phyloP scores from a whole-genome alignment of 2,888 invertebrate species.

The Deroplatys truncata region DNA sequence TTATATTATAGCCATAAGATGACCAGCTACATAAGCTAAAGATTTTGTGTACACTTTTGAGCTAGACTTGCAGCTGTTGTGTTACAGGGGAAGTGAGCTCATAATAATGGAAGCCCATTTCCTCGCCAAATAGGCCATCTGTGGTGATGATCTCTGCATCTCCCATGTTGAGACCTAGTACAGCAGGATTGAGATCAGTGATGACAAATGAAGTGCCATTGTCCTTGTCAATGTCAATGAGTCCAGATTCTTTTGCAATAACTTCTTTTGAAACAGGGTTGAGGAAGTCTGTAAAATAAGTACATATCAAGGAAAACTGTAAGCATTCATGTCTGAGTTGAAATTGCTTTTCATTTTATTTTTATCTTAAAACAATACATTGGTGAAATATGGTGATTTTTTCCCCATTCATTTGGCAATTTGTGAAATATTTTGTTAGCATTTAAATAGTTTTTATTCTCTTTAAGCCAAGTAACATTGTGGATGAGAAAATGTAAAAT shows the following conservation, averaged over 20 bases:
- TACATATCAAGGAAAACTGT: conserved; percentile 14
- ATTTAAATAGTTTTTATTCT: too few species aligned
- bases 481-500: too few species aligned
- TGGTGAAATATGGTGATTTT: too few species aligned
- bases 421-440: too few species aligned
- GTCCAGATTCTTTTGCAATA: conserved; percentile 71
- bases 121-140: conserved; percentile 36
- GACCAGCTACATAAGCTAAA: not conserved
- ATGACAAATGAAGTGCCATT: conserved; percentile 48
- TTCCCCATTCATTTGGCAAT: too few species aligned
- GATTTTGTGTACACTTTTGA: not conserved
- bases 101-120: conserved; percentile 30
- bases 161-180: conserved; percentile 49
- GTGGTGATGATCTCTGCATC: conserved; percentile 51
- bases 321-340: too few species aligned
- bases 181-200: conserved; percentile 51
- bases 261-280: conserved; percentile 71
- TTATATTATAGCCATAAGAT: not conserved
- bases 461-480: too few species aligned
- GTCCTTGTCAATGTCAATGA: conserved; percentile 45
- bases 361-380: too few species aligned
- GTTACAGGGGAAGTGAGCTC: conserved; percentile 23
- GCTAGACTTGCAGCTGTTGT: not conserved
- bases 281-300: conserved; percentile 48
- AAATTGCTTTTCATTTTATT: too few species aligned